phyloP scores from a whole-genome alignment of 2,888 invertebrate genomes.

The Cryptocheilus praepositus region DNA sequence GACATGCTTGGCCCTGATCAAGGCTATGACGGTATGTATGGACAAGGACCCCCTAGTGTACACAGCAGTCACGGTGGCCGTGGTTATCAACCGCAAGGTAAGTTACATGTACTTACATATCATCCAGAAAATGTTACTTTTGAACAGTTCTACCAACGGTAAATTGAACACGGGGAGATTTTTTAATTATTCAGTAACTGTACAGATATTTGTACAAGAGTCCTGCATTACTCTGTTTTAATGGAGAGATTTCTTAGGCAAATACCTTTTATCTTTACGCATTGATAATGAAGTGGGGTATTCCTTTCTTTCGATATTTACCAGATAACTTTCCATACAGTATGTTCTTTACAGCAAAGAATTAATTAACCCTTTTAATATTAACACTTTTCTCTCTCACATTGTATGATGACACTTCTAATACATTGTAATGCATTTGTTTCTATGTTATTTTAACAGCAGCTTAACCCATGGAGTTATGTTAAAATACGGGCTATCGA shows the following conservation, averaged over 20 bases:
- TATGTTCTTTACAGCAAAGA: background rate
- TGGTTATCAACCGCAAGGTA: conserved; percentile 92
- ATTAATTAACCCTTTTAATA: background rate
- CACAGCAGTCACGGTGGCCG: conserved; percentile 87
- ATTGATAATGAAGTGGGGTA: conserved; percentile 4
- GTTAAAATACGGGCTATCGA: conserved; percentile 70
- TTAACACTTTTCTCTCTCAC: background rate
- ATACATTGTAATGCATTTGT: conserved; percentile 57
- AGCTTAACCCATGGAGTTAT: conserved; percentile 73
- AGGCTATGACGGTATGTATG: conserved; percentile 94
- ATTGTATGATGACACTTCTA: background rate
- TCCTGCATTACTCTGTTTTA: no score
- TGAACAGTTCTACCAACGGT: conserved; percentile 30
- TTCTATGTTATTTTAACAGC: conserved; percentile 71
- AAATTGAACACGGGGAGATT: conserved; percentile 23
- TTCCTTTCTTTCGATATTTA: background rate
- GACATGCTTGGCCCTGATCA: conserved; percentile 95
- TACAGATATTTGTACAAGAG: no score
- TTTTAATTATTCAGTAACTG: no score
- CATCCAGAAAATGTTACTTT: conserved; percentile 44
- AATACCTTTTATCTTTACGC: background rate
- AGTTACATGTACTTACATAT: conserved; percentile 64
- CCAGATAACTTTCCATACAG: background rate
- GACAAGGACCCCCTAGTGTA: conserved; percentile 92
- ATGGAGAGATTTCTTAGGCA: no score